Evolutionary conservation across 2,888 invertebrate genomes (phyloP), one percentile per base, ranked within the genome.

Genomic region (Drosophila paranaensis): DNA sequence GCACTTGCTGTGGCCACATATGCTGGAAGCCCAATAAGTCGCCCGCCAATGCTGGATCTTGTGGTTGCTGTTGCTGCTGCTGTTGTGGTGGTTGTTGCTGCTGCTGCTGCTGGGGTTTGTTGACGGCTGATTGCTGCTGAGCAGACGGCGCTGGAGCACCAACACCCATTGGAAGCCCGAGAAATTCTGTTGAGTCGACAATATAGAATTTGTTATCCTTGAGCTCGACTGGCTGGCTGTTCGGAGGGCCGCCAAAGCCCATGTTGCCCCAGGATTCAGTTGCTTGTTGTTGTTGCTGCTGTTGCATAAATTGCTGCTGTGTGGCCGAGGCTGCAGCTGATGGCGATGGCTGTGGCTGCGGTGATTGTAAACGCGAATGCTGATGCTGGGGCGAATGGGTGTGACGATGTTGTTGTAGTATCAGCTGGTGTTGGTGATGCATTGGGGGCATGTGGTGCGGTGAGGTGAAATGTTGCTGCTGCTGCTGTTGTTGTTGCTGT

Each of bases 151-250:
- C 73, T 33, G 72, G 48, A 9, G 77, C 77, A 62, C 86, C 79
- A 35, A 92, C 92, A 74, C 90, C 91, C 88, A 92, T 88, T 87
- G 92, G 92, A 90, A 93, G 92, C 81, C 92, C 92, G 68, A 93
- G 90, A 81, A 93, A 92, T 74, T 93, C 93, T 62, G 90, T 84
- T 55, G 93, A 91, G 78, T 92, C 92, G 27, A 93, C 92, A 66
- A 92, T 91, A 60, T 92, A 93, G 63, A 91, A 93, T 77, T 93
- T 93, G 64, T 91, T 91, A 67, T 92, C 91, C 77, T 92, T 92
- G 9, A 85, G 74, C 65, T 91, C 91, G 20, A 88, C 81, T 16
- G 87, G 70, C 69, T 86, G 74, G 63, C 78, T 76, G 65, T 72
- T 79, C 56, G 90, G 62, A 33, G 82, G 70, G 53, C 81, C 73